Base-by-base conservation (phyloP, 2,797 vertebrate species). In the Morelia viridis region DNA sequence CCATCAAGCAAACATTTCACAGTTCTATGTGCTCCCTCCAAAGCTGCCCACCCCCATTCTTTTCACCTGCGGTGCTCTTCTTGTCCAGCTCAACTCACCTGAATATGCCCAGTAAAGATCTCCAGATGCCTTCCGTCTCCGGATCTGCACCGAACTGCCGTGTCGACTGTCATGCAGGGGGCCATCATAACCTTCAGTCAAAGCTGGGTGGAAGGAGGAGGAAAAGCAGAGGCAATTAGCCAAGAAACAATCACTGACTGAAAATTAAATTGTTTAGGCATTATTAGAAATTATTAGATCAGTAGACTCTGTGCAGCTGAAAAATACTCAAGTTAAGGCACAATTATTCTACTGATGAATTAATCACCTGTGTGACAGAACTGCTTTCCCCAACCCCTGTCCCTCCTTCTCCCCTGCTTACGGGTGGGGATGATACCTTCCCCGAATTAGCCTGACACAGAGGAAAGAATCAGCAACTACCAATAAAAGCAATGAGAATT, bases 21-120 rank as follows among this genome's bases (percentile, higher is more conserved):
- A 7, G 24, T 87, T 35, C 41, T n/a, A 58, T 24, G 17, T 4
- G 35, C 15, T 80, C 76, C 10, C 65, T 89, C 28, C 5, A 24
- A 3, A 13, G 31, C 22, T 61, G 5, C 6, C 41, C 41, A 41
- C 41, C 64, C 28, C 0, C 0, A 22, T 68, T 71, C 24, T 57
- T 56, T 8, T 89, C 7, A 62, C 1, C 2, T 71, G 76, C 93
- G 2, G 46, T 5, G n/a, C 61, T 65, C 46, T 68, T 57, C 35
- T 64, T 24, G 5, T 58, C 61, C 35, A n/a, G 68, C 80, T 60
- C 92, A 17, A 93, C 98, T 98, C 97, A 99, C 99, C 99, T 80
- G 99, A 99, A 96, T 99, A 99, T 0, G 99, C 98, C 99, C 99
- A 99, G 97, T 99, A 99, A 31, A 98, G 98, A 96, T 99, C 98